Base-by-base conservation (phyloP, 2,888 invertebrate species). In the Scrobipalpa costella region DNA sequence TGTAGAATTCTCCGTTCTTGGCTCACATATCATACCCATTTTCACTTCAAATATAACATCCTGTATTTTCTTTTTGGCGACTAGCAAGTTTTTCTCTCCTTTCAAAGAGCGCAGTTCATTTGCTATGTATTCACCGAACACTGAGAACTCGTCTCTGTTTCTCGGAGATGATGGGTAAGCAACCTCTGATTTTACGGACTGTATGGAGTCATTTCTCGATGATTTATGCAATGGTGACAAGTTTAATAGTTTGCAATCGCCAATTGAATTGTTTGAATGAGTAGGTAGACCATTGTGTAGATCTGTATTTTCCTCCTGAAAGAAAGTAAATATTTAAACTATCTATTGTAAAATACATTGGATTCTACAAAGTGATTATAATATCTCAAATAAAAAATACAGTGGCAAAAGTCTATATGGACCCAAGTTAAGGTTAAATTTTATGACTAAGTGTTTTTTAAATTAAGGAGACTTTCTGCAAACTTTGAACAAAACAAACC, bases 11-110 rank as follows among this genome's bases (percentile, higher is more conserved):
- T 88, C 87, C 1, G 70, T 61, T 61, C 83, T 77, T 0, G 76
- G 70, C 15, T 92, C 91, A 72, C 81, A 88, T 49, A 93, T 83
- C 75, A 92, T 88, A 15, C 91, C 92, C 92, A 93, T 93, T 78
- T 92, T 93, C 0, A 93, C 93, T 71, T 93, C 93, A 78, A 93
- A 93, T 70, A 93, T 91, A 11, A 92, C 90, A 71, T 93, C 93
- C 71, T 93, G 93, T 65, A 93, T 93, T 74, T 93, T 93, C 73
- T 93, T 93, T 72, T 93, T 93, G 0, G 93, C 89, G 3, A 93
- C 85, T 6, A 93, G 76, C 11, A 93, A 75, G 65, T 93, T 92
- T 71, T 93, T 93, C 57, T 93, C 88, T 19, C 92, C 93, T 75
- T 88, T 90, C 17, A 93, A 80, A 44, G 92, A 92, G 7, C 93